phyloP scores from a whole-genome alignment of 2,888 invertebrate species.

The Heliconius ismenius region DNA sequence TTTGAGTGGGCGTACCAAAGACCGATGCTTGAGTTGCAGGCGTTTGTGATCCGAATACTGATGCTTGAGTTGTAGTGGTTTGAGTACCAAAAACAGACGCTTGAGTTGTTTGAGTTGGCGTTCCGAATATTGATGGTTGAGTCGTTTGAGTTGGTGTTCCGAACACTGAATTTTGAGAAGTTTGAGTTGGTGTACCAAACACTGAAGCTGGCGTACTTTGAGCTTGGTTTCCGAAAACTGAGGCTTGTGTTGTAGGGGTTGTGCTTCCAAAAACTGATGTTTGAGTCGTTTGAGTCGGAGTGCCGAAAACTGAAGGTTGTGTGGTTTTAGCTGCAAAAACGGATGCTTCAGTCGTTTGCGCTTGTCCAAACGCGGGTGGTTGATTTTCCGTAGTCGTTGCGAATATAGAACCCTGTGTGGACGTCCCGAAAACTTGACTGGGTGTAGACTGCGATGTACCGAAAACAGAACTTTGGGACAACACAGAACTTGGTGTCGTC shows the following conservation, averaged over 20 bases:
- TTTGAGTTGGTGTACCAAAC: slow-evolving; percentile 51
- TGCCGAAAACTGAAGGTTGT: slow-evolving; percentile 50
- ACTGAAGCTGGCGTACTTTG: slow-evolving; percentile 53
- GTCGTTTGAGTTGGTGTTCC: slow-evolving; percentile 34
- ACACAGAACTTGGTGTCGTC: slow-evolving; percentile 50
- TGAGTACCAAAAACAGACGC: slow-evolving; percentile 53
- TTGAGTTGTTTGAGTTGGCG: slow-evolving; percentile 50
- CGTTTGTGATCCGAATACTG: slow-evolving; percentile 57
- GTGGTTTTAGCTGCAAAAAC: slow-evolving; percentile 44
- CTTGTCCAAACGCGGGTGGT: slow-evolving; percentile 33
- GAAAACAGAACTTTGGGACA: slow-evolving; percentile 51
- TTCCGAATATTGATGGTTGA: slow-evolving; percentile 63
- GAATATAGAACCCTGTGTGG: slow-evolving; percentile 48
- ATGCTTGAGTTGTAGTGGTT: slow-evolving; percentile 58
- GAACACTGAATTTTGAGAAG: not conserved
- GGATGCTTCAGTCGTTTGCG: slow-evolving; percentile 43
- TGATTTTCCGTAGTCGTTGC: slow-evolving; percentile 46
- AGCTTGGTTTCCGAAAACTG: slow-evolving; percentile 52
- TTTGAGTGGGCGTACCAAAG: slow-evolving; percentile 49
- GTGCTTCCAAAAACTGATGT: slow-evolving; percentile 52
- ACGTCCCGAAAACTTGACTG: slow-evolving; percentile 48
- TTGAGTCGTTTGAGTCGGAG: slow-evolving; percentile 38
- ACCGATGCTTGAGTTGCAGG: slow-evolving; percentile 54
- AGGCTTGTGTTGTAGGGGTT: slow-evolving; percentile 48
- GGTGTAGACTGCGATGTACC: slow-evolving; percentile 48